These are phyloP conservation scores for Sebastes steindachneri DNA, from an alignment of 2,797 vertebrate genomes.

Conservation along the genomic window DNA sequence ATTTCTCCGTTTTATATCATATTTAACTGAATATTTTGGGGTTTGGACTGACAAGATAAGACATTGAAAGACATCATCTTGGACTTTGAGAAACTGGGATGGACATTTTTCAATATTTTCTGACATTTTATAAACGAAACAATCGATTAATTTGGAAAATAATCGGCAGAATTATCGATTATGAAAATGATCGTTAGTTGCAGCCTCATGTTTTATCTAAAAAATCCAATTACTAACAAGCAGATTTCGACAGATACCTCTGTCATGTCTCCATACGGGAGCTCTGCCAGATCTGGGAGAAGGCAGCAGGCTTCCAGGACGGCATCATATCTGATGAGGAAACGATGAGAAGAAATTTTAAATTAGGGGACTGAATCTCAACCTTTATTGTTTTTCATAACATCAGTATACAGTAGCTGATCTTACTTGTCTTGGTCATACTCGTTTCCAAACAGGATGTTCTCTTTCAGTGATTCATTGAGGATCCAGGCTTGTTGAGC, in stretches of 20 bases:
- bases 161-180: too few species aligned
- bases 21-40: too few species aligned
- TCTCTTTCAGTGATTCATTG: slow-evolving; percentile 86
- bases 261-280: slow-evolving; percentile 87
- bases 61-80: too few species aligned
- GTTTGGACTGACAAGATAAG: too few species aligned
- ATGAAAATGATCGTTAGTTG: too few species aligned
- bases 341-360: background rate
- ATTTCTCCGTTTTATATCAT: too few species aligned
- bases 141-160: too few species aligned
- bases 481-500: slow-evolving; percentile 90
- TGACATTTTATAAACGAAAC: too few species aligned
- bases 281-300: slow-evolving; percentile 80
- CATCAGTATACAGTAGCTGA: background rate
- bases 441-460: slow-evolving; percentile 86
- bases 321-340: slow-evolving; percentile 76
- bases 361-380: background rate
- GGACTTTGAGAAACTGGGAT: too few species aligned
- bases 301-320: slow-evolving; percentile 87
- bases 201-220: background rate
- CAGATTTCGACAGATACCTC: slow-evolving; percentile 76
- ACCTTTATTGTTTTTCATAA: background rate
- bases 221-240: background rate
- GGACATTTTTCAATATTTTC: too few species aligned
- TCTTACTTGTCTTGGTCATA: slow-evolving; percentile 82